Evolutionary conservation across 2,113 vertebrate species (phyloP), one percentile per base, ranked within the genome.

Genomic region (Neomonachus schauinslandi): DNA sequence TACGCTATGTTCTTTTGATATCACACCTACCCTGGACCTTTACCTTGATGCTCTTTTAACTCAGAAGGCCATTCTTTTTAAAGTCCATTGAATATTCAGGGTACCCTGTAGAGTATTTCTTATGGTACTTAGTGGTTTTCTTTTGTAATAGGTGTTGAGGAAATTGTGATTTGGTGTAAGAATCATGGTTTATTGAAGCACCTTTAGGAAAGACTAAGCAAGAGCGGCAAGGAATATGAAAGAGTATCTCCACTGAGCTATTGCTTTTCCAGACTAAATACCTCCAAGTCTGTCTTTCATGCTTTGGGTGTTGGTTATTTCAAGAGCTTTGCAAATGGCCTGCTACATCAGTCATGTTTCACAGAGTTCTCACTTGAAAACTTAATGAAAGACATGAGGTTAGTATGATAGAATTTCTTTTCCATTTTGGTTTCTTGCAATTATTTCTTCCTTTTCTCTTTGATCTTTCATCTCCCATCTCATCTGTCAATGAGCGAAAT

Each of bases 371-470:
- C 49, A 53, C 31, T 95, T 93, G 49, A 77, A 63, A 72, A 93
- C 24, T 55, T 76, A 71, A 33, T 19, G 80, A 76, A 94, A 83
- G 21, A 86, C 28, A 16, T 42, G 8, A 24, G 69, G 16, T 94
- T 96, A 74, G 18, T 67, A 36, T 67, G 46, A 59, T 65, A 84
- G 12, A 31, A 69, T 57, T 94, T 92, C 7, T 95, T 93, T 16
- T 49, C 82, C 10, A 18, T 79, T 89, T 90, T 85, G 57, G 57
- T 59, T 84, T 94, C 59, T 91, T 42, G 7, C 72, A 83, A 76
- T 91, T 63, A 71, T 84, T 84, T 5, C 19, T 97, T 90, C 26
- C 42, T 84, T 74, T 95, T 96, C 53, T 69, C 31, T 74, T 96
- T 71, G 96, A 63, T 90, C 92, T 91, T 93, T 96, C 61, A n/a